Percentiles rank a stretch among this genome's conserved stretches.
These are phyloP conservation scores for Otocyon megalotis DNA, from an alignment of 2,113 vertebrate genomes.

Conservation along the genomic window DNA sequence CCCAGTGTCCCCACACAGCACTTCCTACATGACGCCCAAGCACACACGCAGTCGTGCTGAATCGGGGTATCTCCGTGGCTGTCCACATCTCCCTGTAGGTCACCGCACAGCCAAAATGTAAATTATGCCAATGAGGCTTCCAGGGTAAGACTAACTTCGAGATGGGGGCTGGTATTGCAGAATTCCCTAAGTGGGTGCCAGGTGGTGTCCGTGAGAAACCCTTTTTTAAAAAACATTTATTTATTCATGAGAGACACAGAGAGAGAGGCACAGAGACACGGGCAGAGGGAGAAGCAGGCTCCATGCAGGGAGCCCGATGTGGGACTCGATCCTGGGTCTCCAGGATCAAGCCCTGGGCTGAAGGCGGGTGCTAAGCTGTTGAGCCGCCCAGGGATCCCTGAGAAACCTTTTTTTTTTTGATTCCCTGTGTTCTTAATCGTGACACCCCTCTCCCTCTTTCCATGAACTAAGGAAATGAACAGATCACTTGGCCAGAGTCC, in stretches of 20 bases:
- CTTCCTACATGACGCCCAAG: rapidly evolving
- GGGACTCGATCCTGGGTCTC: too few relatives aligned
- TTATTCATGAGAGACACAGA: too few relatives aligned
- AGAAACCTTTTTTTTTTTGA: background rate
- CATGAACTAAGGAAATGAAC: background rate
- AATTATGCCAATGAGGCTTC: background rate
- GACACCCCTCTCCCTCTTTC: background rate
- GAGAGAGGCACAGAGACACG: too few relatives aligned
- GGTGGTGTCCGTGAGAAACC: background rate
- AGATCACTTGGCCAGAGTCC: background rate
- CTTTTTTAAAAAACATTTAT: background rate
- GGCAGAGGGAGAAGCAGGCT: too few relatives aligned
- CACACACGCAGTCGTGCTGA: rapidly evolving
- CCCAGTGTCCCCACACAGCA: rapidly evolving
- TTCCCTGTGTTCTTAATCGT: background rate
- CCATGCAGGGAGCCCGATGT: too few relatives aligned
- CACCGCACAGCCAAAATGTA: background rate
- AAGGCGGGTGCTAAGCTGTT: too few relatives aligned
- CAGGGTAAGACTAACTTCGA: background rate
- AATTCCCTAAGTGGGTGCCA: rapidly evolving
- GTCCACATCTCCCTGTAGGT: too few relatives aligned
- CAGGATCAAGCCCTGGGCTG: too few relatives aligned
- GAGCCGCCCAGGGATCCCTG: background rate
- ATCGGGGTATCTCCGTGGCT: background rate
- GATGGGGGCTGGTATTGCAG: background rate